Conservation (phyloP, 2,797 vertebrate genomes). For the Coluber constrictor region DNA sequence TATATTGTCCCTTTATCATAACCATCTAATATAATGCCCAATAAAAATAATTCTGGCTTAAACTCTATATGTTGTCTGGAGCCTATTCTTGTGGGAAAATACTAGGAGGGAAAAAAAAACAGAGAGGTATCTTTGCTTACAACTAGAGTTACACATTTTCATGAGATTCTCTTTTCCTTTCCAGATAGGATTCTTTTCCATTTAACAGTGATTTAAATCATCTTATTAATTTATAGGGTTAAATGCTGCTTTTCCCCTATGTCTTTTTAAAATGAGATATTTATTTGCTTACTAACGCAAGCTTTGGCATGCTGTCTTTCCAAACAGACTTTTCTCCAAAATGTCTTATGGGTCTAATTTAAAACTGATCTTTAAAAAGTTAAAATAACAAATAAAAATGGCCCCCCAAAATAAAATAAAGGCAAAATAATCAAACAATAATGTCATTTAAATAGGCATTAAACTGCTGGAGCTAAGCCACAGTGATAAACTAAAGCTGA, state of each 20-base stretch:
- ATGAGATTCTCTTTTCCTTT: not conserved
- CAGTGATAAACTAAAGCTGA: not conserved
- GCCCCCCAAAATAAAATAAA: not conserved
- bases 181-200: not conserved
- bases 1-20: no score
- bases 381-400: not conserved
- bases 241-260: not conserved
- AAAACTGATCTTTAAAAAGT: not conserved
- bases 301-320: not conserved
- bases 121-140: not conserved
- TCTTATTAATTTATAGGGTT: not conserved
- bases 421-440: not conserved
- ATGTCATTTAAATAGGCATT: not conserved
- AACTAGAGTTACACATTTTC: not conserved
- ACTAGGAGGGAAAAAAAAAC: not conserved
- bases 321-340: not conserved
- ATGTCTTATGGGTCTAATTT: not conserved
- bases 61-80: not conserved
- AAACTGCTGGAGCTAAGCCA: not conserved
- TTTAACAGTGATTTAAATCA: not conserved
- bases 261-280: not conserved
- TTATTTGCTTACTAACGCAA: not conserved
- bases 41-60: no score
- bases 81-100: not conserved
- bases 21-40: no score